A percentile compares a stretch with the other conserved stretches of the same genome.
Conservation (phyloP, 35 echinoderm and acorn worm genomes). For the Heliocidaris tuberculata region DNA sequence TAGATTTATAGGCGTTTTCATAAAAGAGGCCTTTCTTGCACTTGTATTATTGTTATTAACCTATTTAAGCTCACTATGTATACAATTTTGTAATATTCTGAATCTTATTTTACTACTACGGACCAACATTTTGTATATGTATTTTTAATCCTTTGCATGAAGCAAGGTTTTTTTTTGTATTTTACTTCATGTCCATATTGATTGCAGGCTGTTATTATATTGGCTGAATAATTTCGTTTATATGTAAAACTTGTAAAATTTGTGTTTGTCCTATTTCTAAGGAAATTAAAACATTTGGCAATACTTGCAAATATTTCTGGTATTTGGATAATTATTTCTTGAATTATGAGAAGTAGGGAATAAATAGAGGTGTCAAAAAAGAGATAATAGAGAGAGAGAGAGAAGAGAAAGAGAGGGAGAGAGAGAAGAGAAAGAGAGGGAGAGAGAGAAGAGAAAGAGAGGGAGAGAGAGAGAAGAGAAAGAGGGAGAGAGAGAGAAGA, state of each 20-base stretch:
- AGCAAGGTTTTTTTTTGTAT: constrained; percentile 15
- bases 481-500: background rate
- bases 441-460: background rate
- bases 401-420: background rate
- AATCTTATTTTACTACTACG: background rate
- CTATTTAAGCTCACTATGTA: background rate
- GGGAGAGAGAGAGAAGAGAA: background rate
- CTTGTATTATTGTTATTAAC: background rate
- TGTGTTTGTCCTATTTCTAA: background rate
- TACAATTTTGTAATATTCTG: background rate
- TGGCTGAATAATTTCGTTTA: background rate
- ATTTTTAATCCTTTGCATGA: background rate
- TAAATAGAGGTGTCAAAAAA: background rate
- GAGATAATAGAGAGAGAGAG: background rate
- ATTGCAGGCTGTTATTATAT: background rate
- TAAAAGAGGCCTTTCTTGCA: background rate
- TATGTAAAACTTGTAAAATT: background rate
- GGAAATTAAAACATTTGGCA: constrained; percentile 12
- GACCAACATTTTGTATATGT: background rate
- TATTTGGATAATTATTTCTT: background rate
- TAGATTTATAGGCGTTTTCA: background rate
- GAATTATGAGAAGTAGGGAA: background rate
- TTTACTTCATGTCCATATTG: background rate
- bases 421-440: no score
- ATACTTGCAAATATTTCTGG: background rate